These are phyloP conservation scores for Danaus chrysippus DNA, from an alignment of 2,888 invertebrate genomes.

Conservation along the genomic window DNA sequence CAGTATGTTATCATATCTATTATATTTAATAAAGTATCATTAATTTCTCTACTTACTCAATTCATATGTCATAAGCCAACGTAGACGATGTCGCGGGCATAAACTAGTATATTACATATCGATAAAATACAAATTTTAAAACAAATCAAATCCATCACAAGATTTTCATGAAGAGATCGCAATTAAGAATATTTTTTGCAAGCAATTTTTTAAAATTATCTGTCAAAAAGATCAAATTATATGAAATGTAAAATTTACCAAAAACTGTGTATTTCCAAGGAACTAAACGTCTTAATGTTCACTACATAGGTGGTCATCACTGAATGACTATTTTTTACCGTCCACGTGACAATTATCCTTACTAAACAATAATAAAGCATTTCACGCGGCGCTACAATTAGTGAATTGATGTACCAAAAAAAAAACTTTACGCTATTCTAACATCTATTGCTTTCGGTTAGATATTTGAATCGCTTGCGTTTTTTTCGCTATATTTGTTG, in stretches of 20 bases:
- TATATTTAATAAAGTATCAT: too few relatives aligned
- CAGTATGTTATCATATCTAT: too few relatives aligned
- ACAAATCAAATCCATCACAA: too few relatives aligned
- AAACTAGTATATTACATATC: too few relatives aligned
- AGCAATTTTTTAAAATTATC: neutral
- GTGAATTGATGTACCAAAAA: slow-evolving; percentile 27
- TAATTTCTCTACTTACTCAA: too few relatives aligned
- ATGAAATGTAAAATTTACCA: too few relatives aligned
- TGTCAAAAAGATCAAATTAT: neutral
- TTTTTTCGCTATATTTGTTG: slow-evolving; percentile 15
- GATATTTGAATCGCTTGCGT: slow-evolving; percentile 22
- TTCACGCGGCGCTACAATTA: slow-evolving; percentile 71
- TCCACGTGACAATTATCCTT: slow-evolving; percentile 25
- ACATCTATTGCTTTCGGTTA: slow-evolving; percentile 24
- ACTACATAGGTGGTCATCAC: slow-evolving; percentile 29
- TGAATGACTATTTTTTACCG: slow-evolving; percentile 20
- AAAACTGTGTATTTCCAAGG: too few relatives aligned
- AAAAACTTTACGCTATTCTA: slow-evolving; percentile 30
- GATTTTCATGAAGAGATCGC: neutral
- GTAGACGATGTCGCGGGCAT: too few relatives aligned
- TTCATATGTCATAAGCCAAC: too few relatives aligned
- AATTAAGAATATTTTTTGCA: neutral
- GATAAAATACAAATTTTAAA: too few relatives aligned
- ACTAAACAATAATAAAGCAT: slow-evolving; percentile 23
- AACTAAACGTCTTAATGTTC: neutral